Evolutionary conservation across 2,888 invertebrate species (phyloP), one percentile per base, ranked within the genome.

Genomic region (Adineta ricciae): DNA sequence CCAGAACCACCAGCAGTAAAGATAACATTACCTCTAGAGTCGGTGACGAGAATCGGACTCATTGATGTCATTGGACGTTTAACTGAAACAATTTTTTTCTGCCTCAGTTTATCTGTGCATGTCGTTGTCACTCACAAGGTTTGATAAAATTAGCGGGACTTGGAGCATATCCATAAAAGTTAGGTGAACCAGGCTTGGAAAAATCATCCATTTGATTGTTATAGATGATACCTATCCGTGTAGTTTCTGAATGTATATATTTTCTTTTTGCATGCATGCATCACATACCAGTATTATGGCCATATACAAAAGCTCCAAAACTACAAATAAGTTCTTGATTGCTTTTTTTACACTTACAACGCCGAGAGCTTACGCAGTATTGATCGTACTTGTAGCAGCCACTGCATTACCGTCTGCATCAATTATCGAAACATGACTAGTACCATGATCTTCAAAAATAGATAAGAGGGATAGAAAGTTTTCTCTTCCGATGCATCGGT

Each of bases 121-220:
- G 11, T 46, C 46, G 5, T 46, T 64, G 11, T n/a, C 14, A 64
- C 32, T 32, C 32, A 64, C 64, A 93, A 0, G 96, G 95, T 50
- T 91, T 91, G 83, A 97, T 94, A 89, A 93, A 94, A 91, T 97
- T 98, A 1, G 94, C 93, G 0, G 94, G 93, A 0, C 95, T 95
- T 0, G 96, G 94, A 32, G 89, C 88, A 83, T 91, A 88, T 11
- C 91, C 91, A 86, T 89, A 91, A 54, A 84, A 86, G 84, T 89
- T 89, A 21, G 54, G 56, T n/a, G 56, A 50, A 64, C 84, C 73
- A n/a, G 85, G 85, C 7, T 83, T 83, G 36, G 87, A 88, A 90
- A 97, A 98, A 89, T 96, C 96, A 88, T 95, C 95, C 95, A 96
- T 96, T 89, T 94, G 94, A 88, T 95, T 93, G 90, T 96, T 96